Base-by-base conservation (phyloP, 2,888 invertebrate species). In the Monoplex corrugatus region DNA sequence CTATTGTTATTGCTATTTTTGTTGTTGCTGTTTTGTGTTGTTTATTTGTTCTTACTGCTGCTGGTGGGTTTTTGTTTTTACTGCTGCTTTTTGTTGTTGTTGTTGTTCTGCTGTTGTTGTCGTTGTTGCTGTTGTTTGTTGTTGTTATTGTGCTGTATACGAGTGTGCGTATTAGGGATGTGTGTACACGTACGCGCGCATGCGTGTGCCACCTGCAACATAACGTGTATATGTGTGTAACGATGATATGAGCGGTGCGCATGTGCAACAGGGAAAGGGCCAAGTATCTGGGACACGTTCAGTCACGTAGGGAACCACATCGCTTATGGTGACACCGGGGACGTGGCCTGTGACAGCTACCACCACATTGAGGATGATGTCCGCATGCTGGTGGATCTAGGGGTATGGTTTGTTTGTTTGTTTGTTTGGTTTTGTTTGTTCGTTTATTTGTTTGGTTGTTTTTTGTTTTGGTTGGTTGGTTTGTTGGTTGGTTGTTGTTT, bases 291-390 rank as follows among this genome's bases (percentile, higher is more conserved):
- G 98, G 98, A 98, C 95, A 96, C 96, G 10, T 97, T 97, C 92
- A 96, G 97, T 0, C 96, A 95, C 89, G 96, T 96, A 38, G 97
- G 97, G 90, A 96, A 97, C 96, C 80, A 82, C 35, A 97, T 97
- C 63, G 97, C 95, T 0, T 97, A 97, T 92, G 93, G 96, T 44
- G 96, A 97, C 28, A 97, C 96, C 57, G 97, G 97, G 0, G 97
- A 97, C 93, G 95, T 97, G 0, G 97, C 97, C 0, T 97, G 97
- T 90, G 97, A 97, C 94, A 97, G 97, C 50, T 98, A 97, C 95
- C 97, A 97, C 94, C 96, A 96, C 89, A 97, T 97, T 95, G 96
- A 96, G 91, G 97, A 97, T 45, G 98, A 98, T 92, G 97, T 97
- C 0, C 93, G 95, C 80, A 95, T 97, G 85, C 93, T 97, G 89